Evolutionary conservation across 1,140 invertebrate genomes (phyloP), one percentile per base, ranked within the genome.

Genomic region (Drosophila prosaltans): DNA sequence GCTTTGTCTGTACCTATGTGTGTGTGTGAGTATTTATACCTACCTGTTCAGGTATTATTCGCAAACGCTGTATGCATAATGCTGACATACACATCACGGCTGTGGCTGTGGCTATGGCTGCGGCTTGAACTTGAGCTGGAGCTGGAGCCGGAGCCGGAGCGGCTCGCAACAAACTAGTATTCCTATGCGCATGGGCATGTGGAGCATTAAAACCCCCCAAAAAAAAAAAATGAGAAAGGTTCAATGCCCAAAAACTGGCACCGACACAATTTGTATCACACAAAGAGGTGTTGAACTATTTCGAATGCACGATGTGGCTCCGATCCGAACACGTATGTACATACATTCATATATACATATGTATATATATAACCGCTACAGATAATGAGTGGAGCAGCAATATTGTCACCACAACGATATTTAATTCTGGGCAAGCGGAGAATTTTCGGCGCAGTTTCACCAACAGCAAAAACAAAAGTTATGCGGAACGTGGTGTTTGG

Each of bases 181-280:
- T 43, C 65, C 43, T 67, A 71, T 75, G 45, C 64, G 72, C 65
- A 64, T 73, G 77, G 71, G 65, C 64, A 78, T 76, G 65, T 60
- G 65, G 48, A 40, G 70, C 65, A 69, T 69, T 76, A 73, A 76
- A 36, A 65, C 43, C 28, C 43, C 26, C 8, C n/a, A n/a, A 45
- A 48, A 48, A 62, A 57, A 16, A 30, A 57, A 24, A 26, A 55
- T 24, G 5, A 26, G 10, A 28, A 68, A 63, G 69, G 77, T 79
- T 79, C 69, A 81, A 76, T 80, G 72, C 59, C 77, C 77, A 80
- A 69, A 75, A 80, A 75, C 59, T 80, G 65, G 45, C 65, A 58
- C 48, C 60, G 67, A 78, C 67, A 78, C 66, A 78, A 66, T 70
- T 74, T 64, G 59, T 71, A 57, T 67, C 63, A 62, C 60, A 75